Evolutionary conservation across 1,140 invertebrate species (phyloP).

Genomic region (Bombus sibiricus): DNA sequence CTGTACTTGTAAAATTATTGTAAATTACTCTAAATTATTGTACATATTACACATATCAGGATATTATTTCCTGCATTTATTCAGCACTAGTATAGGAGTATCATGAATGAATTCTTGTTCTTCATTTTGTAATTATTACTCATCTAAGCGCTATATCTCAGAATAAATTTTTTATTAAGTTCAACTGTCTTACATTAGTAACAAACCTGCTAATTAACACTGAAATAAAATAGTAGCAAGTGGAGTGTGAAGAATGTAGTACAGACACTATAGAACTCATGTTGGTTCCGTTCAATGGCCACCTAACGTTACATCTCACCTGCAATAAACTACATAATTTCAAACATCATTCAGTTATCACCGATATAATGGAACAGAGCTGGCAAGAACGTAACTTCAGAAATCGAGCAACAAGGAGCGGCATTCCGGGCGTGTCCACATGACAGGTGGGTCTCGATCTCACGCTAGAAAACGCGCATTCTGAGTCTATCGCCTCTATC

Average conservation of each 20-base stretch:
- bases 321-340: not conserved
- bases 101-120: not conserved
- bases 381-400: not conserved
- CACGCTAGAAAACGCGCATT: slow-evolving; percentile 48
- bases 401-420: slow-evolving; percentile 3
- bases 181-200: not conserved
- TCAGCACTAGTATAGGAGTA: not conserved
- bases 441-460: slow-evolving; percentile 34
- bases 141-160: not conserved
- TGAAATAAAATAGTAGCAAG: not conserved
- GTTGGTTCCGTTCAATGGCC: not conserved
- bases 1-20: too few species aligned
- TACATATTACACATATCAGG: too few species aligned
- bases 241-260: too few species aligned
- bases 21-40: too few species aligned
- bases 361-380: not conserved
- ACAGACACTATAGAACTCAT: too few species aligned
- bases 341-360: not conserved
- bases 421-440: not conserved
- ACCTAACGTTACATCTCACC: not conserved
- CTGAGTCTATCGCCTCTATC: slow-evolving; percentile 5
- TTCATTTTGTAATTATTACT: not conserved
- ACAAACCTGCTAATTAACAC: not conserved
- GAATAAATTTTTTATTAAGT: not conserved
- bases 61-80: not conserved